Base-by-base conservation (phyloP, 2,113 vertebrate species). In the Microcebus ravelobensis region DNA sequence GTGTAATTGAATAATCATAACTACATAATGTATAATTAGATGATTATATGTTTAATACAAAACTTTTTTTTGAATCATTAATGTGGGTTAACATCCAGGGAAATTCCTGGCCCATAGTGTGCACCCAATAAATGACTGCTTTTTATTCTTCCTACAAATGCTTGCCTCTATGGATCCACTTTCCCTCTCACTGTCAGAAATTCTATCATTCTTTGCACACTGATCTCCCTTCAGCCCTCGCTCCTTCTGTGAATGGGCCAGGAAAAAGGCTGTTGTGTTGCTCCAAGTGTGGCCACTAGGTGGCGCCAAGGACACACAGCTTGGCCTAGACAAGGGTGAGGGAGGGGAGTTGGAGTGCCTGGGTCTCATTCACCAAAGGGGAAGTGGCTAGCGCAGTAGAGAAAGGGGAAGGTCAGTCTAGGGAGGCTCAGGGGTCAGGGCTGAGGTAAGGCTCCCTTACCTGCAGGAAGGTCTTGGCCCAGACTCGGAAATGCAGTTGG, bases 391-490 rank as follows among this genome's bases (percentile, higher is more conserved):
- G 45, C 42, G 36, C n/a, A n/a, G 36, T 6, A 80, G 83, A 68
- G 61, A 70, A 68, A 74, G 3, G 34, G 8, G 31, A 31, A 25
- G 18, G 36, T 71, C 7, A 20, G 36, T 63, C 31, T 17, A 36
- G 25, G 48, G 52, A 39, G 76, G 67, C 21, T 77, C 6, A 20
- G 39, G 31, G 67, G 18, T 73, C 57, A 80, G 57, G 70, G n/a
- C 31, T 50, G 61, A 81, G n/a, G 45, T 25, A 13, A 57, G 34
- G 57, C 31, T 71, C 39, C 36, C 77, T 98, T 82, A 99, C 99
- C 98, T 99, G 98, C 8, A 98, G 97, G 97, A 99, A 99, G 79
- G 99, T 99, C 98, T 99, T 98, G 3, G 99, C 99, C 99, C 99
- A 99, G 96, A 99, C 71, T 13, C 99, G 99, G 63, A 99, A 99